These are phyloP conservation scores for Melanaphis sacchari DNA, from an alignment of 1,140 invertebrate species.

Conservation along the genomic window DNA sequence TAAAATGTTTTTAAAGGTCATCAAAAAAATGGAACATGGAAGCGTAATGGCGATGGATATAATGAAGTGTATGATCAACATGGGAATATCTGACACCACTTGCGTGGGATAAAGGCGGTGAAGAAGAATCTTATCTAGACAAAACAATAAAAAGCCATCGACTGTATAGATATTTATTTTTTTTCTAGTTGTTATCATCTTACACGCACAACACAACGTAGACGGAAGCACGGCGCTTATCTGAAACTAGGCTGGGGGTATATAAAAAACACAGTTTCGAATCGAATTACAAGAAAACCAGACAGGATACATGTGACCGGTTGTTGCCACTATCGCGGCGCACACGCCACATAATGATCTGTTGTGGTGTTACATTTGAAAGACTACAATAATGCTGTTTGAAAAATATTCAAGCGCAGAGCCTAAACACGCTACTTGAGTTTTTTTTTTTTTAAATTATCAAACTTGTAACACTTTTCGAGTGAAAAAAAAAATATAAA, in stretches of 20 bases:
- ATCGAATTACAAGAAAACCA: conserved; percentile 10
- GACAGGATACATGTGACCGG: neutral
- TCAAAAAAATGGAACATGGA: neutral
- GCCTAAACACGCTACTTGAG: neutral
- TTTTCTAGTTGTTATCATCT: neutral
- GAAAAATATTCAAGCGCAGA: neutral
- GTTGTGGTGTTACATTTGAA: too few relatives aligned
- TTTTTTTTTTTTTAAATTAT: neutral
- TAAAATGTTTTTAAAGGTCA: too few relatives aligned
- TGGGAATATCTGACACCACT: neutral
- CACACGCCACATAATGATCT: neutral
- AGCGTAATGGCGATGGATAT: neutral
- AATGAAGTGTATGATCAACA: neutral
- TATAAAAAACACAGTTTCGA: neutral
- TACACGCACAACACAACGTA: neutral
- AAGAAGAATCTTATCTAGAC: neutral
- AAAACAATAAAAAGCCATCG: neutral
- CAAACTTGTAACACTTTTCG: neutral
- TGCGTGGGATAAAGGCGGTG: neutral
- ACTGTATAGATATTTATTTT: neutral
- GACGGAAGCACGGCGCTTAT: neutral
- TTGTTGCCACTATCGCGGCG: neutral
- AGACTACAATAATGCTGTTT: neutral
- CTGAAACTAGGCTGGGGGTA: neutral
- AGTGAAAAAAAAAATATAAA: neutral